These are phyloP conservation scores for Drosophila chauvacae DNA, from an alignment of 1,140 invertebrate genomes.

Conservation along the genomic window DNA sequence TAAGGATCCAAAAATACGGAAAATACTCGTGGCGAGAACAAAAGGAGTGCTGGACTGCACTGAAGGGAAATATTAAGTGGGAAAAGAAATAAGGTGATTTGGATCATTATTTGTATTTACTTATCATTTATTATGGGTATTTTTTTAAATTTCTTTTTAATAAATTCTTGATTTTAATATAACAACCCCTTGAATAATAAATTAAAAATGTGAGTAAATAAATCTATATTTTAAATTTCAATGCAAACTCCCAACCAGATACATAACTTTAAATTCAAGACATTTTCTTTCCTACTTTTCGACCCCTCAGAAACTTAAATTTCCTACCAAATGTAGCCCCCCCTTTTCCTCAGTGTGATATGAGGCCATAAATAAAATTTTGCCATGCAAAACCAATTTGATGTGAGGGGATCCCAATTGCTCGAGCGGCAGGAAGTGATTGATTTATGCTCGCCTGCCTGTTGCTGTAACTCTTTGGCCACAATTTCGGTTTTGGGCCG, in stretches of 20 bases:
- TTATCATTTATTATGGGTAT: neutral
- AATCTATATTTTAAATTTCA: neutral
- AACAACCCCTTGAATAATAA: neutral
- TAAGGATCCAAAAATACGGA: conserved; percentile 35
- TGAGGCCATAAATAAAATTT: conserved; percentile 44
- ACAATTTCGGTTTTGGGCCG: conserved; percentile 65
- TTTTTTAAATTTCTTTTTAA: neutral
- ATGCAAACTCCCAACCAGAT: neutral
- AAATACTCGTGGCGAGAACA: conserved; percentile 43
- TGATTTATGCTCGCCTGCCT: conserved; percentile 65
- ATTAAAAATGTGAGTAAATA: neutral
- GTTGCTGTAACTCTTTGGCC: conserved; percentile 54
- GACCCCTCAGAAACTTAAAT: neutral
- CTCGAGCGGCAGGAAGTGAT: conserved; percentile 73
- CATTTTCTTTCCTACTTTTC: neutral
- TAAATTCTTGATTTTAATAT: neutral
- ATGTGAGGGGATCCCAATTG: conserved; percentile 49
- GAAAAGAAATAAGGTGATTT: neutral
- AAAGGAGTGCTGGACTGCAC: conserved; percentile 26
- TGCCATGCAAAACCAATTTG: conserved; percentile 74
- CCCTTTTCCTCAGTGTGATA: conserved; percentile 1
- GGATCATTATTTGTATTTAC: neutral
- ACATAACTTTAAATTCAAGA: neutral
- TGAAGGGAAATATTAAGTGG: neutral
- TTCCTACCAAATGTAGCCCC: neutral